A percentile compares a stretch with the other conserved stretches of the same genome.
Evolutionary conservation across 2,888 invertebrate genomes (phyloP).

Genomic region (Catocala fraxini): DNA sequence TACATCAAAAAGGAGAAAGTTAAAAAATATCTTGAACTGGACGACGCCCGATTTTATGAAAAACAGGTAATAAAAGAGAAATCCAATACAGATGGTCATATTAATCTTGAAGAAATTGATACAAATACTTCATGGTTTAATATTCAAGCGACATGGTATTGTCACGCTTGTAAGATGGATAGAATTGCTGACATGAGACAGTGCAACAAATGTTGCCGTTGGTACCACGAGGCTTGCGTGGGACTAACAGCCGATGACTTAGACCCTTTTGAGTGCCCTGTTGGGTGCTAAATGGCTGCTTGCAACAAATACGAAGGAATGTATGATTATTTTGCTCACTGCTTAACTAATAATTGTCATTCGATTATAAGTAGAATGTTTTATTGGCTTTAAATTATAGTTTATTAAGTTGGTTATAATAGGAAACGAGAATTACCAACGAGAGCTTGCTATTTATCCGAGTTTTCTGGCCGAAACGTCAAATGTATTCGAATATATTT

Average conservation of each 20-base stretch:
- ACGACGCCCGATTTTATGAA: too few relatives aligned
- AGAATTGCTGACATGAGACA: constrained; percentile 8
- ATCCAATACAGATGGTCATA: too few relatives aligned
- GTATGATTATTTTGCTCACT: too few relatives aligned
- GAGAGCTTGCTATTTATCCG: too few relatives aligned
- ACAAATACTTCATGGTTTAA: background rate
- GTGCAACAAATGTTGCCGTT: constrained; percentile 4
- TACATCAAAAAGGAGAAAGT: background rate
- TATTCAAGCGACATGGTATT: constrained; percentile 2
- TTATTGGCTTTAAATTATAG: too few relatives aligned
- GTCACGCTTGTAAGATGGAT: constrained; percentile 5
- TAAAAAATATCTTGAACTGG: background rate
- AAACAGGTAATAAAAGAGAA: too few relatives aligned
- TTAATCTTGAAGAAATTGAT: background rate
- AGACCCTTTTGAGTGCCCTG: constrained; percentile 9
- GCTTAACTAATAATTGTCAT: too few relatives aligned
- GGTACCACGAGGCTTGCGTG: constrained; percentile 15
- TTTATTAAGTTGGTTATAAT: too few relatives aligned
- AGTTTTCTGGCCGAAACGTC: too few relatives aligned
- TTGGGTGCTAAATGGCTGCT: background rate
- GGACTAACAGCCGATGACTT: constrained; percentile 9
- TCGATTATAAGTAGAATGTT: too few relatives aligned
- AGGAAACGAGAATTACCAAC: too few relatives aligned
- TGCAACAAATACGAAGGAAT: background rate
- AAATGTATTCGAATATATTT: too few relatives aligned